Evolutionary conservation across 2,888 invertebrate genomes (phyloP).

Genomic region (Cataglyphis rosenhaueri): DNA sequence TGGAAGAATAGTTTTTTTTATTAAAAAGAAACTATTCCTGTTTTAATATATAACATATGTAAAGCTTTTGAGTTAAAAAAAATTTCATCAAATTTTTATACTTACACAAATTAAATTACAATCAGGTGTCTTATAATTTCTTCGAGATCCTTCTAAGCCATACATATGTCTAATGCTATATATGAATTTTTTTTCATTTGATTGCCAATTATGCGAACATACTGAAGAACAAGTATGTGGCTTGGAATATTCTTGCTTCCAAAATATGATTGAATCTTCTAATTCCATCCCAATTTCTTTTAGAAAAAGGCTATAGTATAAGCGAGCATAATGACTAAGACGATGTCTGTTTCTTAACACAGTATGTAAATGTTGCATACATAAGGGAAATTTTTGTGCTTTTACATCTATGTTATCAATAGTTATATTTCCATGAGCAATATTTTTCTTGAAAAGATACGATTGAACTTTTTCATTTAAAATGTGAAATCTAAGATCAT

Average conservation of each 20-base stretch:
- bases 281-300: slow-evolving; percentile 91
- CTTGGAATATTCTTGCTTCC: slow-evolving; percentile 89
- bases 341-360: slow-evolving; percentile 87
- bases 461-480: slow-evolving; percentile 74
- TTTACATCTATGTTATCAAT: slow-evolving; percentile 84
- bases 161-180: slow-evolving; percentile 91
- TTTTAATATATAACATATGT: neutral
- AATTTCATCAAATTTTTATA: slow-evolving; percentile 48
- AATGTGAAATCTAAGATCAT: slow-evolving; percentile 77
- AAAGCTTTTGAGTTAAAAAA: neutral
- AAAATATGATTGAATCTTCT: slow-evolving; percentile 88
- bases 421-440: slow-evolving; percentile 72
- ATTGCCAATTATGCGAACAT: slow-evolving; percentile 89
- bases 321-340: slow-evolving; percentile 88
- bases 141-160: slow-evolving; percentile 90
- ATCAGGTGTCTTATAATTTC: slow-evolving; percentile 87
- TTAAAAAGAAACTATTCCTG: neutral
- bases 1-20: neutral
- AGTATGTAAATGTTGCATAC: slow-evolving; percentile 89
- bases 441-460: slow-evolving; percentile 61
- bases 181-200: slow-evolving; percentile 88
- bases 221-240: slow-evolving; percentile 84
- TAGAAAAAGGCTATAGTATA: slow-evolving; percentile 90
- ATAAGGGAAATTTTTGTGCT: slow-evolving; percentile 87
- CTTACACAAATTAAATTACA: slow-evolving; percentile 88